Conservation (phyloP, 2,113 vertebrate species). For the Naja naja region DNA sequence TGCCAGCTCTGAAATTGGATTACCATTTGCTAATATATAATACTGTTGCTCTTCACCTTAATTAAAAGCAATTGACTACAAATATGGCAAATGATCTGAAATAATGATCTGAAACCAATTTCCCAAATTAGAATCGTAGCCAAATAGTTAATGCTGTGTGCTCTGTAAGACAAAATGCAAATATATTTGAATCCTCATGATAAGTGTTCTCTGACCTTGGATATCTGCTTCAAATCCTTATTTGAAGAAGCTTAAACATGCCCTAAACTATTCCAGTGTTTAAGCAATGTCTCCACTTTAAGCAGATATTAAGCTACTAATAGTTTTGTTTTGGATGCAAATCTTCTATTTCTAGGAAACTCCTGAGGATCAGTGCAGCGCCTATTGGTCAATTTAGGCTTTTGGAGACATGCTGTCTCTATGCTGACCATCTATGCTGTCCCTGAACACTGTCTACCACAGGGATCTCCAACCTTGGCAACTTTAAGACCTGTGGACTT, state of each 20-base stretch:
- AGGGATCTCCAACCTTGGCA: too few relatives aligned
- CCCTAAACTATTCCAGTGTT: neutral
- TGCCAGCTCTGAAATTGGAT: slow-evolving; percentile 5
- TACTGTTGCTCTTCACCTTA: neutral
- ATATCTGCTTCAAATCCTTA: neutral
- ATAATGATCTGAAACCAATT: neutral
- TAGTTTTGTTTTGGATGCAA: neutral
- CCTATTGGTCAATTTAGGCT: neutral
- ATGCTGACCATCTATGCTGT: neutral
- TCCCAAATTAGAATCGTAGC: neutral
- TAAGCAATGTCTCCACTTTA: neutral
- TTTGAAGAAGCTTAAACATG: neutral
- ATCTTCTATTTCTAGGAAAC: neutral
- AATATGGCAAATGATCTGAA: neutral
- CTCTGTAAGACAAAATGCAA: neutral
- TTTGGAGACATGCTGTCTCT: neutral
- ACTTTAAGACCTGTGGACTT: too few relatives aligned
- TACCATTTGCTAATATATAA: neutral
- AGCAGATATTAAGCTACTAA: neutral
- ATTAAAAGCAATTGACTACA: neutral
- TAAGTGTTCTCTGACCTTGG: neutral
- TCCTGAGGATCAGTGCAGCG: neutral
- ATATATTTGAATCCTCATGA: neutral
- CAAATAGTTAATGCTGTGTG: neutral
- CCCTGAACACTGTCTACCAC: neutral